Conservation (phyloP, 2,113 vertebrate species). For the Spilogale gracilis region DNA sequence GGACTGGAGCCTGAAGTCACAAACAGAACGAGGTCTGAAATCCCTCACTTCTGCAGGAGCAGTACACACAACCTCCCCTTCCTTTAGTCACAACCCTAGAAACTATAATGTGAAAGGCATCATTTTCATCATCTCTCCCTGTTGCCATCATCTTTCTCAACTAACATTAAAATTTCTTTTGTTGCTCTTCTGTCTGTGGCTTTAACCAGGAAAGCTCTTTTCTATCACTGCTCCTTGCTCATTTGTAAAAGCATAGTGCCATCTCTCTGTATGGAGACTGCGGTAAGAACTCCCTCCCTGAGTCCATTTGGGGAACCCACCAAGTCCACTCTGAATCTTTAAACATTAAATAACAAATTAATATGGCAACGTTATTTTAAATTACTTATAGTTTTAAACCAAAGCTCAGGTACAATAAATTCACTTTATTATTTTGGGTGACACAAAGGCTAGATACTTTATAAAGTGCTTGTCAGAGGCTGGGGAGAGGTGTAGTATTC, state of each 20-base stretch:
- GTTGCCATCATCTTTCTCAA: neutral
- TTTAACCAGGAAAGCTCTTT: neutral
- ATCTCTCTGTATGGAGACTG: neutral
- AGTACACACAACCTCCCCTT: neutral
- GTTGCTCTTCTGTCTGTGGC: constrained; percentile 11
- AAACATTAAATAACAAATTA: constrained; percentile 62
- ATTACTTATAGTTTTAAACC: constrained; percentile 50
- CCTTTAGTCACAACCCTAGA: neutral
- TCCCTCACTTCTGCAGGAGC: neutral
- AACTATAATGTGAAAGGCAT: neutral
- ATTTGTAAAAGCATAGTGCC: neutral
- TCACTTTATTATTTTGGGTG: neutral
- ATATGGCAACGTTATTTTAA: constrained; percentile 18
- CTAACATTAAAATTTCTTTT: constrained; percentile 18
- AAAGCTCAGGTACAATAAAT: constrained; percentile 26
- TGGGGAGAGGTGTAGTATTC: fast-evolving
- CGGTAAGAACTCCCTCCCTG: neutral
- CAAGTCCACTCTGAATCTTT: constrained; percentile 7
- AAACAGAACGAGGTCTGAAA: neutral
- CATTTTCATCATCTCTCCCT: neutral
- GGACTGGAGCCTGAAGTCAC: neutral
- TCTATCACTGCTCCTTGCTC: neutral
- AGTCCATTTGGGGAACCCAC: neutral
- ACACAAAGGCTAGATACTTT: neutral
- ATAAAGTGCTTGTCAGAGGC: neutral